Conservation (phyloP, 2,113 vertebrate genomes). For the Girardinichthys multiradiatus region DNA sequence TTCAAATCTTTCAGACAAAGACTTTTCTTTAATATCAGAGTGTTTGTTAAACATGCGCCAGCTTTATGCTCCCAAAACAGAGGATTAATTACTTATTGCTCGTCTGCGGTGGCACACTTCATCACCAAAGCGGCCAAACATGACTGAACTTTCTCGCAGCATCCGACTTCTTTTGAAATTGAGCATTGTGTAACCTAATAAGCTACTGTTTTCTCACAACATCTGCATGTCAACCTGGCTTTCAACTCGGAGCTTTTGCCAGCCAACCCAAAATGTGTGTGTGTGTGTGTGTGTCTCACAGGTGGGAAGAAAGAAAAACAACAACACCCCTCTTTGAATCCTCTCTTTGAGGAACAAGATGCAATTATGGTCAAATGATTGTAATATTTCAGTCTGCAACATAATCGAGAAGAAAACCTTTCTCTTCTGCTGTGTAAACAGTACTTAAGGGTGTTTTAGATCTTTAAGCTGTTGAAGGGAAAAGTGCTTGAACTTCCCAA, state of each 20-base stretch:
- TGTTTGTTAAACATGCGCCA: slow-evolving; percentile 63
- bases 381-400: slow-evolving; percentile 66
- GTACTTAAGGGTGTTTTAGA: slow-evolving; percentile 49
- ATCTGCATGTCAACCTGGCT: slow-evolving; percentile 78
- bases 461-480: slow-evolving; percentile 39
- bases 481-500: slow-evolving; percentile 36
- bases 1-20: slow-evolving; percentile 23
- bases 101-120: slow-evolving; percentile 39
- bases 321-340: slow-evolving; percentile 43
- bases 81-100: slow-evolving; percentile 67
- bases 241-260: slow-evolving; percentile 69
- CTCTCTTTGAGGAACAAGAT: slow-evolving; percentile 60
- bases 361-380: slow-evolving; percentile 72
- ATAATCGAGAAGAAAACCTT: slow-evolving; percentile 51
- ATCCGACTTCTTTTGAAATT: slow-evolving; percentile 68
- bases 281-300: slow-evolving; percentile 14
- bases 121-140: slow-evolving; percentile 49
- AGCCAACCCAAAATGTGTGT: slow-evolving; percentile 47
- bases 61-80: slow-evolving; percentile 55
- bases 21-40: slow-evolving; percentile 37
- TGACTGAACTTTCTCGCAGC: slow-evolving; percentile 68
- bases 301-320: slow-evolving; percentile 60
- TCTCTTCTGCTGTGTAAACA: slow-evolving; percentile 63
- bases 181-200: slow-evolving; percentile 79
- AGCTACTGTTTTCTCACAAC: slow-evolving; percentile 77